A percentile compares a stretch with the other conserved stretches of the same genome.
phyloP scores from a whole-genome alignment of 1,140 invertebrate genomes.

The Drosophila littoralis region DNA sequence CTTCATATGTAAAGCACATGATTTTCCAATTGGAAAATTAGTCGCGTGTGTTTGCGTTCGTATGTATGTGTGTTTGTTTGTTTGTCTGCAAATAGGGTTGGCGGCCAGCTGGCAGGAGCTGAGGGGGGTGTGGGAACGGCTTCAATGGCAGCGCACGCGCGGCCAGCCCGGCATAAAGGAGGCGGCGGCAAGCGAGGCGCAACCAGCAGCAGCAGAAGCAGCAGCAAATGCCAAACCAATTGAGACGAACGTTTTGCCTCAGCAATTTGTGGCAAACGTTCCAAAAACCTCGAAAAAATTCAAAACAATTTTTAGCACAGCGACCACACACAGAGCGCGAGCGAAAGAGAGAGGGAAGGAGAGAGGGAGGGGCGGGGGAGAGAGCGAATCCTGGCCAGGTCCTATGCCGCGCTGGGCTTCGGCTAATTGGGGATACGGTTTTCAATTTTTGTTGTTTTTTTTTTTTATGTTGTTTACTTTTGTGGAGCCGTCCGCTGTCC shows the following conservation, averaged over 20 bases:
- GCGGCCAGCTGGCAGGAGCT: neutral
- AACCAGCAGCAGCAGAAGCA: conserved; percentile 48
- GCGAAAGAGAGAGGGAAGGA: neutral
- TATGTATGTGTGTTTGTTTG: conserved; percentile 24
- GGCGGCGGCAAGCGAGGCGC: conserved; percentile 79
- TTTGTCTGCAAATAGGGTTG: conserved; percentile 15
- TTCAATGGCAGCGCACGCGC: conserved; percentile 73
- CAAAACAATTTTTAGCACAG: neutral
- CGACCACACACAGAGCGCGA: conserved; percentile 15
- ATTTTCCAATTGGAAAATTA: conserved; percentile 83
- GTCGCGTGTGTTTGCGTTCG: conserved; percentile 36
- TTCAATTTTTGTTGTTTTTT: conserved; percentile 16
- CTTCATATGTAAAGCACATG: conserved; percentile 81
- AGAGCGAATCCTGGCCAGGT: conserved; percentile 6
- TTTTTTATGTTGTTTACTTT: conserved; percentile 32
- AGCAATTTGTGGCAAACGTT: conserved; percentile 68
- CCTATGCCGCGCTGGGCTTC: conserved; percentile 25
- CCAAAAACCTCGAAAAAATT: conserved; percentile 38
- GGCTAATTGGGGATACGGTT: conserved; percentile 66
- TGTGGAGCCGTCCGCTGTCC: conserved; percentile 36
- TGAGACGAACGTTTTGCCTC: conserved; percentile 77
- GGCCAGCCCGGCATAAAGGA: conserved; percentile 77
- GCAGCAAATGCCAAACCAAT: conserved; percentile 59
- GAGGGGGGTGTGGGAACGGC: conserved; percentile 16
- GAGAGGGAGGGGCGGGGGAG: neutral